Evolutionary conservation across 1,140 invertebrate genomes (phyloP), one percentile per base, ranked within the genome.

Genomic region (Chironomus tepperi): DNA sequence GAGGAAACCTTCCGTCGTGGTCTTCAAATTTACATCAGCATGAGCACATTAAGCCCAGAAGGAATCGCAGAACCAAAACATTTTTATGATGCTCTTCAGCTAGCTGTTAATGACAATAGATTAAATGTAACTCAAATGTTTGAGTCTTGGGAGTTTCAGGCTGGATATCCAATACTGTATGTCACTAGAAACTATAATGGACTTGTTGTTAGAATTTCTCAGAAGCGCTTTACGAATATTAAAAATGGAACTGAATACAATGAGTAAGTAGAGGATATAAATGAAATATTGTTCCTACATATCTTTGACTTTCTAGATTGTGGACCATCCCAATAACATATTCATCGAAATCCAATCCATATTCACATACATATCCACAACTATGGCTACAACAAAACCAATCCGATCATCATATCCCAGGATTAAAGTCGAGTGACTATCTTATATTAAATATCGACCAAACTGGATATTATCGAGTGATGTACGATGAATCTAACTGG

Each of bases 381-480:
- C 12, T 70, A 21, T 70, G 65, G 65, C 16, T 21, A n/a, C 65
- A 1, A 2, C 3, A 67, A 19, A 67, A 9, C 1, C n/a, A 67
- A 67, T 8, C 18, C 7, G 18, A 67, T n/a, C 15, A 16, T 18
- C 3, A 10, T 2, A 16, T 67, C 15, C 2, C 2, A 7, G 65
- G 18, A 10, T 10, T 70, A 70, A 70, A 0, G 6, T 9, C 65
- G 8, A 21, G 19, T 7, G 3, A 18, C 3, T 70, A 19, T 70
- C 19, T 70, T 9, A 3, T 70, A 6, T 16, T 70, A 9, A 70
- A 70, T 21, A 16, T 70, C 9, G 19, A 70, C 19, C 65, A 70
- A 70, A 70, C 19, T 70, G 65, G 65, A 18, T 70, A 70, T 70
- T 70, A 70, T 70, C 65, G 65, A 19, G 65, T 70, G 0, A 18